Base-by-base conservation (phyloP, 1,140 invertebrate genomes). In the Papilio machaon region DNA sequence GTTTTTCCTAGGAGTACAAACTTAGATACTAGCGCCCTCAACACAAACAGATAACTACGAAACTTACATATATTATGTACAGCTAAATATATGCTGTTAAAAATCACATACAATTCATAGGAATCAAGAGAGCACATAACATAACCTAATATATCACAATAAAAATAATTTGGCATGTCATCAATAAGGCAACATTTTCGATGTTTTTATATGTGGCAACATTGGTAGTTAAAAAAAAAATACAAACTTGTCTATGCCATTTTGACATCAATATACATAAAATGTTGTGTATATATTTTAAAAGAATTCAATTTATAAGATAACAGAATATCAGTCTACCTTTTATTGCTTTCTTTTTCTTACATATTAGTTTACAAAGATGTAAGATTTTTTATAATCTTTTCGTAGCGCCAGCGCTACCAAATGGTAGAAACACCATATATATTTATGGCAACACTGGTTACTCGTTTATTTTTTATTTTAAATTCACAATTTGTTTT, bases 131-230 rank as follows among this genome's bases (percentile, higher is more conserved):
- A 81, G 82, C 82, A 64, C 54, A 70, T 76, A 64, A 38, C 38
- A 9, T 83, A 79, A 83, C 19, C 76, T 83, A 30, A 30, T 30
- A 81, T 81, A 84, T 81, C 78, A 82, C 80, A 84, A 73, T 73
- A 78, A 80, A 70, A 80, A 35, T 77, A 73, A 82, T 82, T 67
- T 80, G 58, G 73, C 80, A 82, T 78, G 80, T 78, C 80, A 79
- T 79, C 19, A 43, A 78, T 79, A 79, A 79, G 77, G 77, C 77
- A 79, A 67, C 58, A 67, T 19, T 79, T 79, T 79, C 77, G 77
- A 64, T 79, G 77, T 79, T 38, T 64, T 60, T 30, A 30, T 35
- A 35, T 35, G n/a, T 35, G 30, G 64, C 64, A 67, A 67, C 64
- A 67, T 60, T 60, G 58, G 7, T 67, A 23, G 10, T 64, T 35